Conservation (phyloP, 1,140 invertebrate genomes). For the Nasonia giraulti region DNA sequence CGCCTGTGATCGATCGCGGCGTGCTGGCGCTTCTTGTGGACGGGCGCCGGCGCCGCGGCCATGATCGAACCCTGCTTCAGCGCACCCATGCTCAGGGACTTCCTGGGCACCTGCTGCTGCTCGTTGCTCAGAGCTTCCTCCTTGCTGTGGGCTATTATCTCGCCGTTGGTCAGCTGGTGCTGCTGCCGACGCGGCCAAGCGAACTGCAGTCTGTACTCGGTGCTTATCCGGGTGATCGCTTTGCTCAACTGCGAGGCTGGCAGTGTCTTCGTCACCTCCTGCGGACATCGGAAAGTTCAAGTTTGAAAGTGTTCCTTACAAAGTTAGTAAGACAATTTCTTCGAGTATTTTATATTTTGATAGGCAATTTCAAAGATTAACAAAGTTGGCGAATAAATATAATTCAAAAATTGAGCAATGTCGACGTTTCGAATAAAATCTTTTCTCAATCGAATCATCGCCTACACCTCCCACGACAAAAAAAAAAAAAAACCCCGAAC, state of each 20-base stretch:
- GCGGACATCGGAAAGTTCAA: not conserved
- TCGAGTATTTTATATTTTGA: too few relatives aligned
- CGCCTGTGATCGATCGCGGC: slow-evolving; percentile 72
- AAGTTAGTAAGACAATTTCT: too few relatives aligned
- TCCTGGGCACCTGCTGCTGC: slow-evolving; percentile 77
- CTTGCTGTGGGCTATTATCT: slow-evolving; percentile 65
- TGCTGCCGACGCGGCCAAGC: slow-evolving; percentile 81
- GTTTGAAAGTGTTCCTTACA: too few relatives aligned
- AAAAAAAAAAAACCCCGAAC: not conserved
- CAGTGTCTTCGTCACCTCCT: slow-evolving; percentile 73
- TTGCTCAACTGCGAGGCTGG: slow-evolving; percentile 79
- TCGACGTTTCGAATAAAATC: too few relatives aligned
- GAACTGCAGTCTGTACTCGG: slow-evolving; percentile 91
- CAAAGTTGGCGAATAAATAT: too few relatives aligned
- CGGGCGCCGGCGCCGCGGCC: slow-evolving; percentile 70
- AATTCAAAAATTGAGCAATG: too few relatives aligned
- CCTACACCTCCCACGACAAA: not conserved
- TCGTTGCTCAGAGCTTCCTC: slow-evolving; percentile 51
- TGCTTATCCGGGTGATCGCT: slow-evolving; percentile 84
- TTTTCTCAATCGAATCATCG: too few relatives aligned
- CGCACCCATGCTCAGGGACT: slow-evolving; percentile 90
- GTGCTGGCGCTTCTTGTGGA: slow-evolving; percentile 78
- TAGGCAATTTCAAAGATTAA: too few relatives aligned
- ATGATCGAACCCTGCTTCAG: slow-evolving; percentile 79
- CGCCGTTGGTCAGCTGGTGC: slow-evolving; percentile 80